phyloP scores from a whole-genome alignment of 2,797 vertebrate species.

The Enteromius argenteus region DNA sequence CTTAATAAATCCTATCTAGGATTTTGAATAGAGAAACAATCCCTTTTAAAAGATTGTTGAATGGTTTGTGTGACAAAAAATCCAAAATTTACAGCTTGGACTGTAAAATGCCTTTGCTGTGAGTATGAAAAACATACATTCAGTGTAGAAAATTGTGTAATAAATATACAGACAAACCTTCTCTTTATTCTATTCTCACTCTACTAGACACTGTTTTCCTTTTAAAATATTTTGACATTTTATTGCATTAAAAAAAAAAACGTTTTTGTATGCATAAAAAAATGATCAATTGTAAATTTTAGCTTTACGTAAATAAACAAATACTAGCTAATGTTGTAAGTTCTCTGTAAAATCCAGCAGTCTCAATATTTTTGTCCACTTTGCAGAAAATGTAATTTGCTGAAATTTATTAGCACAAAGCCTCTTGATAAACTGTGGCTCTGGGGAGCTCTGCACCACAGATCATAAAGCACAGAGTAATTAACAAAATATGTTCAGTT shows the following conservation, averaged over 20 bases:
- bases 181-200: neutral
- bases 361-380: neutral
- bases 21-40: conserved; percentile 23
- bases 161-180: conserved; percentile 24
- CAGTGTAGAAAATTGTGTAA: conserved; percentile 17
- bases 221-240: neutral
- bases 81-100: conserved; percentile 24
- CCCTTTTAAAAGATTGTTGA: neutral
- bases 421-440: neutral
- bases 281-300: neutral
- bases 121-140: conserved; percentile 30
- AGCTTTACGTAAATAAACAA: neutral
- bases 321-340: neutral
- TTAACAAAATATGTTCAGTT: neutral
- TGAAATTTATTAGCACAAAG: neutral
- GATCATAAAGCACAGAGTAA: conserved; percentile 12
- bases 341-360: neutral
- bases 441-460: conserved; percentile 4
- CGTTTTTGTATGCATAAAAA: neutral
- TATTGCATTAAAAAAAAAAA: neutral
- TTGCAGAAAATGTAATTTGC: neutral
- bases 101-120: neutral
- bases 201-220: neutral
- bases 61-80: conserved; percentile 24
- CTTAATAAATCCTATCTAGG: neutral